phyloP scores from a whole-genome alignment of 2,113 vertebrate genomes.

The Ochotona curzoniae region DNA sequence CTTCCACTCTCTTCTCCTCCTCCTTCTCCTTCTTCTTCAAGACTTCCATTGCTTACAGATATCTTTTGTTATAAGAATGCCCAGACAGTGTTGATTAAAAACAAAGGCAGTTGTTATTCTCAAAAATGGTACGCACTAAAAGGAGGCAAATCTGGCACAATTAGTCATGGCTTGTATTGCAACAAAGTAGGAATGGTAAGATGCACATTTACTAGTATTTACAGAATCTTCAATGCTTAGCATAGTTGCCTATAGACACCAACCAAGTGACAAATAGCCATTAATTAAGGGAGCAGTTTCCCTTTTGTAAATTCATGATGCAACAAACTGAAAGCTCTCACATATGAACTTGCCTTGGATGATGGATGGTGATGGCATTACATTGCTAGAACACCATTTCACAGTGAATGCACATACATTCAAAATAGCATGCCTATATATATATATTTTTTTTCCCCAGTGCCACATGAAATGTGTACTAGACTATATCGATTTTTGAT shows the following conservation, averaged over 20 bases:
- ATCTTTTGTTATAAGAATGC: not conserved
- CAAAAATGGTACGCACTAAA: not conserved
- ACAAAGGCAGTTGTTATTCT: not conserved
- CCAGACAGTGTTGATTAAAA: not conserved
- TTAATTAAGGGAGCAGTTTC: not conserved
- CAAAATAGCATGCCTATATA: not conserved
- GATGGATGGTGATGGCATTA: not conserved
- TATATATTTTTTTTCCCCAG: not conserved
- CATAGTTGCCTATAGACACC: not conserved
- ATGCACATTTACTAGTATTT: not conserved
- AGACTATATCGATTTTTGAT: not conserved
- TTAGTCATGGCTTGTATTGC: not conserved
- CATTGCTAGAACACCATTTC: not conserved
- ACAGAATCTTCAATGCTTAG: not conserved
- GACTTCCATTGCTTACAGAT: not conserved
- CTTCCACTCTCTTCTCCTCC: not conserved
- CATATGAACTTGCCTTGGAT: not conserved
- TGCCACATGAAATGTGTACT: not conserved
- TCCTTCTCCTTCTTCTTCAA: too few relatives aligned
- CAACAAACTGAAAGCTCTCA: not conserved
- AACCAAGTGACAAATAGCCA: not conserved
- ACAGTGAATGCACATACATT: not conserved
- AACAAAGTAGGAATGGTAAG: not conserved
- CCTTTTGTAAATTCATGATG: not conserved
- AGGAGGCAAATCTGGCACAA: not conserved